Evolutionary conservation across 23 tunicate species (phyloP).

Genomic region (Styela clava): DNA sequence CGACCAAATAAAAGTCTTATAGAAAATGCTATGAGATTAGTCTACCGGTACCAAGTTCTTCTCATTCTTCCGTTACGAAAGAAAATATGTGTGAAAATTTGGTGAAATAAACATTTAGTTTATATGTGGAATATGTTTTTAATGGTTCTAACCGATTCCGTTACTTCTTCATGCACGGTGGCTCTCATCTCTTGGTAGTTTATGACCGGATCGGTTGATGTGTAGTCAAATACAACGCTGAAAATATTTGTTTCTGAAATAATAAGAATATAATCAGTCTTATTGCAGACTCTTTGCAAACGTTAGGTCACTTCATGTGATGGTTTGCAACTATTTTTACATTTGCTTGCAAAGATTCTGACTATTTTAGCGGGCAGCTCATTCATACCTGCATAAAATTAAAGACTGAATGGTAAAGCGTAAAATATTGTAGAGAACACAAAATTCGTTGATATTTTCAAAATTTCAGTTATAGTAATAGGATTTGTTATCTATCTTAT

Average conservation of each 20-base stretch:
- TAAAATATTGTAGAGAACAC: too few relatives aligned
- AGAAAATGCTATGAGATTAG: too few relatives aligned
- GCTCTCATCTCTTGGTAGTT: slow-evolving; percentile 45
- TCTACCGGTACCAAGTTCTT: too few relatives aligned
- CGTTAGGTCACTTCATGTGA: background rate
- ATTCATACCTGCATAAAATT: background rate
- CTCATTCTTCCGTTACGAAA: too few relatives aligned
- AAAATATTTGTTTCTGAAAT: slow-evolving; percentile 26
- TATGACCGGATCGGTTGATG: slow-evolving; percentile 10
- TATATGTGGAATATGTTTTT: background rate
- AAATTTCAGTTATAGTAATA: too few relatives aligned
- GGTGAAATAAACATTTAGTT: background rate
- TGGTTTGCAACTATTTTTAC: background rate
- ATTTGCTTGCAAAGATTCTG: background rate
- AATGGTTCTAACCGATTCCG: slow-evolving; percentile 37
- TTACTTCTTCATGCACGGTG: slow-evolving; percentile 29
- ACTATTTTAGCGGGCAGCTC: background rate
- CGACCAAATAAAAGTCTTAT: too few relatives aligned
- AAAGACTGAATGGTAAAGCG: too few relatives aligned
- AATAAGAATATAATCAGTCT: too few relatives aligned
- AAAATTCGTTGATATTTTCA: too few relatives aligned
- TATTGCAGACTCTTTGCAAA: too few relatives aligned
- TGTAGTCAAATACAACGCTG: slow-evolving; percentile 44
- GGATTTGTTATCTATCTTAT: too few relatives aligned
- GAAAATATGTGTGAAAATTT: too few relatives aligned